These are phyloP conservation scores for Leptinotarsa lineolata DNA, from an alignment of 1,140 invertebrate genomes.

Conservation along the genomic window DNA sequence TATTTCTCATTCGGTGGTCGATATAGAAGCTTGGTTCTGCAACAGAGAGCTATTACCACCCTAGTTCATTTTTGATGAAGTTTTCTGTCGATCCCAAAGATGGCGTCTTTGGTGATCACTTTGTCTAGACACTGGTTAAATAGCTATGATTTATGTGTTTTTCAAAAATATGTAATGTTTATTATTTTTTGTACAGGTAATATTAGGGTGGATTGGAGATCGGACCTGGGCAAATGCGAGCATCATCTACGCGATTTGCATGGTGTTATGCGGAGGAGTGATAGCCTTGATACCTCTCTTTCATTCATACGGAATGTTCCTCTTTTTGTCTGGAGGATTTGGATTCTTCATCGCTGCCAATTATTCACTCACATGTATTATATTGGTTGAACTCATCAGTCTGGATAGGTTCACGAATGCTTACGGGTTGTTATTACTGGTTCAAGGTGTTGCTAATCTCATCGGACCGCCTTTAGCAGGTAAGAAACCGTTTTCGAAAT, in stretches of 20 bases:
- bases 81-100: too few relatives aligned
- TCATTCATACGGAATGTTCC: conserved; percentile 65
- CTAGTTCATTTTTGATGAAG: neutral
- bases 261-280: conserved; percentile 74
- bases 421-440: conserved; percentile 83
- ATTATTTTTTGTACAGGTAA: conserved; percentile 63
- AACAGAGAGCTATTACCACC: neutral
- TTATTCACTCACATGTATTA: conserved; percentile 84
- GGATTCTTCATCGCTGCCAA: conserved; percentile 86
- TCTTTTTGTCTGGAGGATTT: conserved; percentile 71
- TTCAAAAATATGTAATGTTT: neutral
- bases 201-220: conserved; percentile 87
- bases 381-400: conserved; percentile 82
- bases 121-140: neutral
- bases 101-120: neutral
- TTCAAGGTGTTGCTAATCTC: conserved; percentile 87
- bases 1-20: too few relatives aligned
- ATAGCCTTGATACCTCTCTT: conserved; percentile 73
- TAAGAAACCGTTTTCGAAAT: conserved; percentile 48
- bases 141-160: neutral
- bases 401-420: conserved; percentile 88
- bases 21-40: too few relatives aligned
- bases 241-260: conserved; percentile 78
- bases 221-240: conserved; percentile 67
- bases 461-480: conserved; percentile 86